Evolutionary conservation across 2,113 vertebrate species (phyloP), one percentile per base, ranked within the genome.

Genomic region (Eolophus roseicapilla): DNA sequence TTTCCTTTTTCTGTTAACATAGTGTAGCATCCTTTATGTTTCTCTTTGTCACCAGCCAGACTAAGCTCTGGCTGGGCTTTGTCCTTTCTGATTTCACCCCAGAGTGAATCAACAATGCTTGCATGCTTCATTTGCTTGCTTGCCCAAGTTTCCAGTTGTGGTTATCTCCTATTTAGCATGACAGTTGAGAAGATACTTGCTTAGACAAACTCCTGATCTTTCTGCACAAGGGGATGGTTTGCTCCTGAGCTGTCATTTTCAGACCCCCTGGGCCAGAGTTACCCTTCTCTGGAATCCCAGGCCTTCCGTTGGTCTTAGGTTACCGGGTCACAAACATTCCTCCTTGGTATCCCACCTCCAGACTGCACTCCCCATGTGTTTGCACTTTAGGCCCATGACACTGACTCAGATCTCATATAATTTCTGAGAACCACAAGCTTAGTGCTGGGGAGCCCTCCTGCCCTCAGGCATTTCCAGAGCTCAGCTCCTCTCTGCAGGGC

Each of bases 21-120:
- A 55, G 0, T 64, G 37, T 35, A 78, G 8, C 35, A 65, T n/a
- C n/a, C 16, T 70, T 39, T 7, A 53, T 0, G 0, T 74, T 86
- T 88, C 25, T 64, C 41, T 83, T 88, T 68, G 43, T 76, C 20
- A 44, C 16, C 17, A 35, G 20, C 10, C 47, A 80, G 15, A 9
- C 78, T 73, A 43, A 92, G 44, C 12, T 86, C 57, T 53, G 69
- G 63, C 18, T 73, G 49, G 43, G 18, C 35, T 80, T 91, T 52
- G 7, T 79, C 20, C 29, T 77, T 87, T 46, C 67, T 76, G 39
- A 69, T 92, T 88, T 92, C 39, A 76, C 43, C 29, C 17, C 44
- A 74, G 29, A 69, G 35, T 43, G 52, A 73, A 83, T 33, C 44
- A 90, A 11, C 23, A 86, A 10, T 39, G 23, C 20, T 75, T 65